Evolutionary conservation across 2,888 invertebrate species (phyloP).

Genomic region (Drosophila nr. medialis): DNA sequence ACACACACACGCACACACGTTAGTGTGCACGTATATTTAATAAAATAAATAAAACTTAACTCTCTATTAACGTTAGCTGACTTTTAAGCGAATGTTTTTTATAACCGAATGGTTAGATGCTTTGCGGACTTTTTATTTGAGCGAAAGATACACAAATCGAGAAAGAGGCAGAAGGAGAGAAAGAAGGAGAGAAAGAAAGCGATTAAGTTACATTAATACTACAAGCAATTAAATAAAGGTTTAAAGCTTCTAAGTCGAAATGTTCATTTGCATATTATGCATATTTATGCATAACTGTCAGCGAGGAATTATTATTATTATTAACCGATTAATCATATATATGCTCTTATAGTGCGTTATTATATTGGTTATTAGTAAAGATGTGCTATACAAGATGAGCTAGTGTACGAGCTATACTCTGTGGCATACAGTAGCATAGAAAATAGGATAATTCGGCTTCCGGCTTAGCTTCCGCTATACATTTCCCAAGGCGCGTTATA

Average conservation of each 20-base stretch:
- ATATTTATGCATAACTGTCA: not conserved
- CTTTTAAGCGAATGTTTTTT: conserved; percentile 20
- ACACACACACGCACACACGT: conserved; percentile 1
- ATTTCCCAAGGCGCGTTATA: conserved; percentile 28
- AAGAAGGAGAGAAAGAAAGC: not conserved
- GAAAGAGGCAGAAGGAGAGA: not conserved
- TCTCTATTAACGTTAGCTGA: conserved; percentile 24
- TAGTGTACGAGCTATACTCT: not conserved
- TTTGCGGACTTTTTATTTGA: conserved; percentile 7
- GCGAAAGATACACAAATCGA: not conserved
- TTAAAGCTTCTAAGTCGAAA: not conserved
- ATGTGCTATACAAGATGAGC: not conserved
- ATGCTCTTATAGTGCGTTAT: not conserved
- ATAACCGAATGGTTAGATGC: conserved; percentile 4
- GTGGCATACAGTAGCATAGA: not conserved
- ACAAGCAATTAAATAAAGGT: not conserved
- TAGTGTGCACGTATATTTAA: conserved; percentile 3
- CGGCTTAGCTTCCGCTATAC: not conserved
- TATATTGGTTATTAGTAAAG: not conserved
- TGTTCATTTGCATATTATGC: not conserved
- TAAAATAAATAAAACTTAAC: conserved; percentile 31
- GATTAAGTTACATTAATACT: not conserved
- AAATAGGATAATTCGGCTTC: conserved; percentile 3
- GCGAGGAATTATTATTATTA: no score
- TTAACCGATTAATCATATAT: not conserved